Evolutionary conservation across 30 jellyfish, hydroid and myxozoan species (phyloP), one percentile per base, ranked within the genome.

Genomic region (Haliclystus octoradiatus): DNA sequence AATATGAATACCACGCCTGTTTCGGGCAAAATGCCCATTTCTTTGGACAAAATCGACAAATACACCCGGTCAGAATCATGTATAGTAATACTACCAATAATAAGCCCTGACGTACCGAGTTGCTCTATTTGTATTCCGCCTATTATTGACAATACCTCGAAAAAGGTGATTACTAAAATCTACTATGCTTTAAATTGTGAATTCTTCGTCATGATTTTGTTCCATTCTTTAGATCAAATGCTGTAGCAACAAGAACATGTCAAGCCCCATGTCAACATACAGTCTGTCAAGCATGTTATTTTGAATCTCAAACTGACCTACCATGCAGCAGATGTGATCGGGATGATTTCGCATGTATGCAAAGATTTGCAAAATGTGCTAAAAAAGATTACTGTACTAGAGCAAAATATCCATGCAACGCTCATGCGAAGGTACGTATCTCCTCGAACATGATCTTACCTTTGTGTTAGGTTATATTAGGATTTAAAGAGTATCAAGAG

Each of bases 241-340:
- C 77, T 62, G 77, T 75, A 33, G 66, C 50, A 69, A 73, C 63
- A 40, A 70, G 95, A 50, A n/a, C 84, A 0, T 84, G 95, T 61
- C 95, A 84, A 69, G 51, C 68, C 15, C 95, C 95, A 33, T 84
- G 95, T 65, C 95, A 84, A 64, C 95, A 84, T 70, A 84, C 95
- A 13, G 81, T 85, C 19, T 84, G 95, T 26, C 95, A 84, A 63
- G 95, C 95, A 25, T 84, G 95, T 62, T 84, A 84, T 73, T 84
- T 77, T 50, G 76, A 77, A 66, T 69, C 93, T 2, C 76, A 84
- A 33, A 83, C 69, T 47, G 95, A 84, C 50, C 93, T 91, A 51
- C 95, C 95, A 2, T 84, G 95, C 77, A 65, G 93, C 26, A 66
- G 71, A 73, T 84, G 95, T 35, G 49, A 75, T 34, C 50, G 50